Evolutionary conservation across 2,888 invertebrate genomes (phyloP), one percentile per base, ranked within the genome.

Genomic region (Cephus sareptanus): DNA sequence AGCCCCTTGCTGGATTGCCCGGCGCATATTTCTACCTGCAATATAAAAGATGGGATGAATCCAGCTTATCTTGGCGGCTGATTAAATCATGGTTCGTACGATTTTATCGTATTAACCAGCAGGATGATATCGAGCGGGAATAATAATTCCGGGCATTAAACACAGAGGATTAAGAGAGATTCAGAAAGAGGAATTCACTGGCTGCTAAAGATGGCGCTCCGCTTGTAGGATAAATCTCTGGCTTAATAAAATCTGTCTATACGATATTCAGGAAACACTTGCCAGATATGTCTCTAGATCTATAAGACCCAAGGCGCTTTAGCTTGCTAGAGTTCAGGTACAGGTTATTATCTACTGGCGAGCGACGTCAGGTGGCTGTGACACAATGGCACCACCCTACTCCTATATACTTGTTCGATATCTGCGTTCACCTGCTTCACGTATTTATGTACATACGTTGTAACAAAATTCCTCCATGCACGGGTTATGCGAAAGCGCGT

Each of bases 361-460:
- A 76, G 83, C 81, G 83, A 85, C 87, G 87, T 86, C 89, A 89
- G 89, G 85, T 89, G 89, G 82, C 84, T 81, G 84, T 86, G 88
- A 86, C 87, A 86, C 82, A 79, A 75, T 77, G 75, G 77, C 76
- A 76, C 78, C 74, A 37, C 74, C 37, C 37, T 33, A 33, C 34
- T 74, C 31, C 31, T 40, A 15, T 35, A 15, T 68, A 30, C 23
- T 40, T 31, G 31, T 56, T 11, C 23, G 75, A 33, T 33, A 75
- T 33, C 33, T 30, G 37, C 37, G 4, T 76, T 71, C 70, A 31
- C 76, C 69, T 23, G 6, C 23, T 23, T 56, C 23, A 23, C 23
- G 23, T 56, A 56, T 56, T 56, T 56, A 56, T 23, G 56, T 56
- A 56, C 56, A 23, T 56, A 23, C 15, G 56, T 56, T 23, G 9